Base-by-base conservation (phyloP, 2,797 vertebrate species). In the Xyrichtys novacula region DNA sequence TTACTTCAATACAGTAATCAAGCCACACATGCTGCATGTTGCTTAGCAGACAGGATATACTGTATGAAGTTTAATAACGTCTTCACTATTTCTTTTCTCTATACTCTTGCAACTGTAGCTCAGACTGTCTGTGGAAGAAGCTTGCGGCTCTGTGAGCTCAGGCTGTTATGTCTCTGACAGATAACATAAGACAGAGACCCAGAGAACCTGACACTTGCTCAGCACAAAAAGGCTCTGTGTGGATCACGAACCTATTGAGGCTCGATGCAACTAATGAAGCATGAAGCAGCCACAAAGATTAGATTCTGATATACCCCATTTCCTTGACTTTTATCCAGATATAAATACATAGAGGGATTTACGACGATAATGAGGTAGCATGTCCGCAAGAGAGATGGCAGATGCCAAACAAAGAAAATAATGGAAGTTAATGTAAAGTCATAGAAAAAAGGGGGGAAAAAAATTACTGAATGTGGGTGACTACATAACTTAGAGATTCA, bases 201-300 rank as follows among this genome's bases (percentile, higher is more conserved):
- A 40, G 31, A 43, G 48, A 79, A 69, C 64, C 62, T 43, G 80
- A 85, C 71, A 78, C 62, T 17, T 32, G 72, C 78, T 74, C 61
- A 31, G 60, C 25, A 72, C 73, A 85, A 63, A 63, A 67, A 43
- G 26, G 48, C 60, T 76, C 56, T 54, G 31, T 15, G 47, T 22
- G 17, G 53, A 75, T 65, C 16, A 29, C 19, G 66, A 42, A 32
- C 43, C 65, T 60, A 61, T 49, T 72, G 68, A 74, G 47, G 20
- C 38, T 46, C 32, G 15, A 36, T 15, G 53, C 28, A 64, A 25
- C 4, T 40, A 54, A 61, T 6, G 16, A 65, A 69, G 61, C 70
- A 62, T 2, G 47, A 64, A 58, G 14, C 11, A 71, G 56, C 44
- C 61, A 70, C 26, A 29, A 17, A 63, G 64, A 28, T 17, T 38